Base-by-base conservation (phyloP, 2,797 vertebrate species). In the Capromys pilorides region DNA sequence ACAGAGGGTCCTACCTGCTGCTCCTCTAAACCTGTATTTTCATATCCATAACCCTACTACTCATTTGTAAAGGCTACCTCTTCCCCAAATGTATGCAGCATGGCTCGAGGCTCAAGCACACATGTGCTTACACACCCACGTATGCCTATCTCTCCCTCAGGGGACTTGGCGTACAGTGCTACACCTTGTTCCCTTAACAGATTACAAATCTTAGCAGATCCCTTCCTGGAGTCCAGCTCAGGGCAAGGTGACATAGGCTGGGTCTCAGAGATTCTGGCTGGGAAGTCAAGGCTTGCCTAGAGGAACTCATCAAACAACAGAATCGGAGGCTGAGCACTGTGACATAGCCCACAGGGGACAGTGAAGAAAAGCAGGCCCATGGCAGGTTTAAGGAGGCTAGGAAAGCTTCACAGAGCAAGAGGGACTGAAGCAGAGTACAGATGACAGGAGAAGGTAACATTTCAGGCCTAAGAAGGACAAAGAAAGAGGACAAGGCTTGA, bases 401-500 rank as follows among this genome's bases (percentile, higher is more conserved):
- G 64, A 90, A 89, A 93, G 64, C 77, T 95, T 71, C 84, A 87
- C 51, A 69, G 77, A 78, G 45, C 31, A 31, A 80, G 33, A 5
- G 14, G 51, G 61, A 67, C 26, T 62, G 4, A 69, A 54, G 89
- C 69, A 79, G 22, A 61, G 54, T 61, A 86, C 5, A 84, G 49
- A 57, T 57, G 59, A 84, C 13, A 78, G 22, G 6, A 24, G 54
- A 94, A 12, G 31, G 67, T 24, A 61, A 45, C 11, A 82, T 16
- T 82, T 33, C 49, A 86, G 64, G 54, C 14, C 85, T 59, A 92
- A 90, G 64, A 91, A 81, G 61, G 91, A 94, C 93, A 95, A 92
- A 96, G 87, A 69, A 90, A 24, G 91, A 54, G 0, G 41, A 19
- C 18, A 81, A 61, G 69, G 54, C 66, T 61, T 84, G 62, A 75